Evolutionary conservation across 1,140 invertebrate species (phyloP).

Genomic region (Heliconius congener): DNA sequence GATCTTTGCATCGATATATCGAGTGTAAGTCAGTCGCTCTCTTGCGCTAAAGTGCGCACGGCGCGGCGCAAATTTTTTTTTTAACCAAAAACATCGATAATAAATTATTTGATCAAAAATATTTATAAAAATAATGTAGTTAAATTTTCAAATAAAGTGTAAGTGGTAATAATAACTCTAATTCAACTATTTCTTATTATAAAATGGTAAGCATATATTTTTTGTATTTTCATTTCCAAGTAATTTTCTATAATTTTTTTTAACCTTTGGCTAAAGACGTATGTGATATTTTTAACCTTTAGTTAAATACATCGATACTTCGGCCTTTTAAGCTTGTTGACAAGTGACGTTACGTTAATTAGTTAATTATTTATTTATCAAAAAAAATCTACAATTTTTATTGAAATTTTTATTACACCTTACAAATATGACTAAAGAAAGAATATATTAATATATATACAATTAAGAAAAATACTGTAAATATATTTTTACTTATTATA

Average conservation of each 20-base stretch:
- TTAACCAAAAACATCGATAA: slow-evolving; percentile 1
- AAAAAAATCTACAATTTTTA: too few species aligned
- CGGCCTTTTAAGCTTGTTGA: too few species aligned
- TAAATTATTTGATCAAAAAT: not conserved
- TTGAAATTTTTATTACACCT: too few species aligned
- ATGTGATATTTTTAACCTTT: too few species aligned
- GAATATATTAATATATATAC: too few species aligned
- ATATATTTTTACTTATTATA: too few species aligned
- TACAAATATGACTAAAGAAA: too few species aligned
- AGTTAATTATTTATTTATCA: too few species aligned
- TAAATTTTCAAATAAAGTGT: not conserved
- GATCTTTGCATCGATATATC: slow-evolving; percentile 24
- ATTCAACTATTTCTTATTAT: not conserved
- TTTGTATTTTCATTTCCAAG: not conserved
- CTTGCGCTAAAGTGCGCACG: slow-evolving; percentile 27
- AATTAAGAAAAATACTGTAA: too few species aligned
- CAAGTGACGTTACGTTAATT: too few species aligned
- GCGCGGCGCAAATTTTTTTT: slow-evolving; percentile 24
- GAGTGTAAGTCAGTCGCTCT: slow-evolving; percentile 22
- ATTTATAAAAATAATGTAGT: slow-evolving; percentile 7
- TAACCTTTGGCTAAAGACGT: too few species aligned
- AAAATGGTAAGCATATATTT: not conserved
- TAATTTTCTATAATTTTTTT: not conserved
- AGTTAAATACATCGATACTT: too few species aligned
- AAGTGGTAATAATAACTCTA: not conserved